Base-by-base conservation (phyloP, 2,888 invertebrate species). In the Aricia artaxerxes region DNA sequence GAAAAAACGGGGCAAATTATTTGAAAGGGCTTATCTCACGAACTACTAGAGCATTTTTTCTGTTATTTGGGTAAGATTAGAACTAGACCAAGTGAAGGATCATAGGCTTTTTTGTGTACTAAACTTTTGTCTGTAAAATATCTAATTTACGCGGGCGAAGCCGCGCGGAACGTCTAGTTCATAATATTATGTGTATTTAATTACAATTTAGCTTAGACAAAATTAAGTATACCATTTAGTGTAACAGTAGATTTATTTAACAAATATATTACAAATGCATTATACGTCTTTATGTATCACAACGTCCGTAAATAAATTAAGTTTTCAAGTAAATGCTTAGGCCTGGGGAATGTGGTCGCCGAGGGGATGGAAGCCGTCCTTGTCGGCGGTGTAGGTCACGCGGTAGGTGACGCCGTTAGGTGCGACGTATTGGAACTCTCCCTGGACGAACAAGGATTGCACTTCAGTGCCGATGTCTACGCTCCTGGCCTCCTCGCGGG, bases 291-390 rank as follows among this genome's bases (percentile, higher is more conserved):
- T 64, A 64, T 64, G 64, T 64, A 64, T 64, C 64, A 64, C 64
- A 64, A 64, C 9, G 31, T 64, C 64, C 31, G 9, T 9, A 64
- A 57, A 64, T 64, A 64, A 64, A 7, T 64, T 31, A 64, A 9
- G 64, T 31, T 64, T 64, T 64, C 9, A 64, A 64, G 31, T 64
- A 64, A 64, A 64, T 75, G 44, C 44, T 44, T 64, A 64, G n/a
- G 64, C 64, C 31, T 64, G 64, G 64, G 92, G 92, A 61, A 93
- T 79, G 80, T 93, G 92, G 73, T 86, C 86, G 24, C 89, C 92
- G 13, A 79, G 60, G 86, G 95, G 90, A 83, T 92, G 92, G 94
- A 95, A 96, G 16, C 96, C 96, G 83, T 91, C 85, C 86, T 94
- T 91, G 87, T 95, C 87, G 73, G 96, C 95, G 81, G 90, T 82